Evolutionary conservation across 2,888 invertebrate genomes (phyloP).

Genomic region (Dryobota labecula): DNA sequence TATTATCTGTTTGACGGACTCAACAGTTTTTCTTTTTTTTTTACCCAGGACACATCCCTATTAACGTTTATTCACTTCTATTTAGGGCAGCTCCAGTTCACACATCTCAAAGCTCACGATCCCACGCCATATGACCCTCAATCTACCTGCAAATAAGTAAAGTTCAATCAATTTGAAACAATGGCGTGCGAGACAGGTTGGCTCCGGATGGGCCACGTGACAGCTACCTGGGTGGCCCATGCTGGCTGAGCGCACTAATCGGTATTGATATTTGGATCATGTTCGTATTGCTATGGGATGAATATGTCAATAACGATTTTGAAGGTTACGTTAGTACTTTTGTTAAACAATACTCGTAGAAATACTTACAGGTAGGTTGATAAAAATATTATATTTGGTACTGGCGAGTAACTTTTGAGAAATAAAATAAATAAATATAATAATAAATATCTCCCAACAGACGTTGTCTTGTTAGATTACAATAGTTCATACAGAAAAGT

Average conservation of each 20-base stretch:
- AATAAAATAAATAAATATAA: too few relatives aligned
- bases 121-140: conserved; percentile 20
- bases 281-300: conserved; percentile 58
- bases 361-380: too few relatives aligned
- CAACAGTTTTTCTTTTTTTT: too few relatives aligned
- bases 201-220: conserved; percentile 51
- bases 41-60: too few relatives aligned
- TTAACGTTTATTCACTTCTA: background rate
- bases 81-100: background rate
- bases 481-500: too few relatives aligned
- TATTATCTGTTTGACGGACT: too few relatives aligned
- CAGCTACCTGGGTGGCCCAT: conserved; percentile 79
- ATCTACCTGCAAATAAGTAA: conserved; percentile 59
- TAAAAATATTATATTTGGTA: too few relatives aligned
- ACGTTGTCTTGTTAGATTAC: too few relatives aligned
- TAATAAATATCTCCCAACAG: too few relatives aligned
- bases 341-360: too few relatives aligned
- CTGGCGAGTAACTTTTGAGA: too few relatives aligned
- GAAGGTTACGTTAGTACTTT: conserved; percentile 13
- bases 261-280: conserved; percentile 67
- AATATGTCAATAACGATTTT: conserved; percentile 61
- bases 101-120: background rate
- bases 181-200: conserved; percentile 63
- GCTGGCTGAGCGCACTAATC: conserved; percentile 61
- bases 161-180: conserved; percentile 63